These are phyloP conservation scores for Crepidodera aurea DNA, from an alignment of 2,888 invertebrate species.

Conservation along the genomic window DNA sequence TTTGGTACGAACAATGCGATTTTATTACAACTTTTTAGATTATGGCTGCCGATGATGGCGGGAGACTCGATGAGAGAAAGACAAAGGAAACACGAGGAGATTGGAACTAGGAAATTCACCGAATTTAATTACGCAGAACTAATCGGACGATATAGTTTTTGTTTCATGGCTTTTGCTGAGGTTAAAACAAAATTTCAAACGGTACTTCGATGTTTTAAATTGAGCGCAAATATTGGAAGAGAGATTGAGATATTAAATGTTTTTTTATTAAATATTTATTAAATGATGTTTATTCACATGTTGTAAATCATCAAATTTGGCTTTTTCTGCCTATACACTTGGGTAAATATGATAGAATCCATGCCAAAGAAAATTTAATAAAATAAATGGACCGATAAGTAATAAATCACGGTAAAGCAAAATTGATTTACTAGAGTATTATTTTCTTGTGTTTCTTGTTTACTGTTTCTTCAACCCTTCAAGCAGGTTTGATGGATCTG, in stretches of 20 bases:
- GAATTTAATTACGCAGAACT: conserved; percentile 16
- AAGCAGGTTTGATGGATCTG: conserved; percentile 19
- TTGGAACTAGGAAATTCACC: conserved; percentile 12
- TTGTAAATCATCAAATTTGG: too few relatives aligned
- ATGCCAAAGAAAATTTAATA: conserved; percentile 9
- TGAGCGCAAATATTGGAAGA: not conserved
- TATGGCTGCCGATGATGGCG: not conserved
- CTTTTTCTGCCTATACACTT: too few relatives aligned
- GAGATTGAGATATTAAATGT: too few relatives aligned
- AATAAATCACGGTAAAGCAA: conserved; percentile 16
- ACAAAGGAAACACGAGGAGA: conserved; percentile 14
- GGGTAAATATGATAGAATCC: too few relatives aligned
- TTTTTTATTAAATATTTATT: too few relatives aligned
- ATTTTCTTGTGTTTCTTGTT: conserved; percentile 27
- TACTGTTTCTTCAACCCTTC: conserved; percentile 18
- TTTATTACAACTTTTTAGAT: conserved; percentile 26
- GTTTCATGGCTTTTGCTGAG: not conserved
- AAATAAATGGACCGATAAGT: conserved; percentile 20
- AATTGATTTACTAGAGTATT: conserved; percentile 22
- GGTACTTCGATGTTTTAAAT: not conserved
- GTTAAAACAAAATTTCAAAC: not conserved
- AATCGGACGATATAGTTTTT: not conserved
- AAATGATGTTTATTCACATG: too few relatives aligned
- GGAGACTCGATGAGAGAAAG: not conserved
- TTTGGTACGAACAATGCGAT: conserved; percentile 25